A percentile compares a stretch with the other conserved stretches of the same genome.
phyloP scores from a whole-genome alignment of 1,140 invertebrate genomes.

The Drosophila bocqueti region DNA sequence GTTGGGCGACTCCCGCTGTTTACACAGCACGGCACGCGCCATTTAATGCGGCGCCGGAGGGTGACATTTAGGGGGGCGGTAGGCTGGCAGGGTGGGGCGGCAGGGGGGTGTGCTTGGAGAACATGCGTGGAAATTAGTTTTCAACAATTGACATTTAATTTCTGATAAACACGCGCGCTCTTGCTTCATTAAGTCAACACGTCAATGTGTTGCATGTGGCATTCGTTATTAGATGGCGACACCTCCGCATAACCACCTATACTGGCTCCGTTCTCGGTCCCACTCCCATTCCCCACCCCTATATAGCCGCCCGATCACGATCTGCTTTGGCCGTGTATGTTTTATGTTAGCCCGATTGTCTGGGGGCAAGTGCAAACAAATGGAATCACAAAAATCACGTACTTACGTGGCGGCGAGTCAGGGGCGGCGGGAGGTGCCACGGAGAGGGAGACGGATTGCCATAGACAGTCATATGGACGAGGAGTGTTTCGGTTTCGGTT shows the following conservation, averaged over 20 bases:
- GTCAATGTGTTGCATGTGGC: conserved; percentile 69
- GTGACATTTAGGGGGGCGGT: neutral
- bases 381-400: conserved; percentile 76
- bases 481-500: conserved; percentile 66
- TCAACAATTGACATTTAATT: conserved; percentile 84
- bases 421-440: neutral
- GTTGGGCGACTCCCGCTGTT: conserved; percentile 27
- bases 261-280: neutral
- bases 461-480: conserved; percentile 40
- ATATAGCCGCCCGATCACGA: conserved; percentile 30
- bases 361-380: conserved; percentile 67
- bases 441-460: neutral
- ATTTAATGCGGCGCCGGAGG: conserved; percentile 50
- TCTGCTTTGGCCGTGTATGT: conserved; percentile 29
- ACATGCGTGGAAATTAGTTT: conserved; percentile 72
- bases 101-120: neutral
- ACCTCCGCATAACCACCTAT: conserved; percentile 36
- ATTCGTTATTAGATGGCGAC: conserved; percentile 70
- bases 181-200: conserved; percentile 82
- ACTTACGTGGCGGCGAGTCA: conserved; percentile 41
- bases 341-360: conserved; percentile 43
- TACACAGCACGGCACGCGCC: conserved; percentile 63
- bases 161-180: conserved; percentile 79
- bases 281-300: neutral
- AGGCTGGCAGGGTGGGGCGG: neutral